Evolutionary conservation across 1,140 invertebrate genomes (phyloP), one percentile per base, ranked within the genome.

Genomic region (Trissolcus basalis): DNA sequence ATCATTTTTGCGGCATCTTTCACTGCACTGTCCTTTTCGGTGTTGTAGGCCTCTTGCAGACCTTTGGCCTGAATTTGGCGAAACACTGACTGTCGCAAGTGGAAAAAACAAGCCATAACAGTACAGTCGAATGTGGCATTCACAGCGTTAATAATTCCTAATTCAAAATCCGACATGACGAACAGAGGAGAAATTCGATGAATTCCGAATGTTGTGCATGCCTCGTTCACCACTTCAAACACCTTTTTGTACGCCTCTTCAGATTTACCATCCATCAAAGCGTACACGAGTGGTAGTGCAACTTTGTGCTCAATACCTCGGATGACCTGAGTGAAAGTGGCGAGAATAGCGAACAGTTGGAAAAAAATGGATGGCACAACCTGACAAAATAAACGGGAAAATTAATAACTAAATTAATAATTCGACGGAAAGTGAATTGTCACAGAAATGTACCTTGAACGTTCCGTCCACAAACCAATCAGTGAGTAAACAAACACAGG

Each of bases 381-480:
- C 36, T 39, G 33, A 35, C 1, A 39, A 39, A 39, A 39, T 39
- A 8, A 9, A n/a, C n/a, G n/a, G n/a, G n/a, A n/a, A n/a, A n/a
- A n/a, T n/a, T 39, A 39, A 3, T 39, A 8, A 39, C 9, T 39
- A 1, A 39, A 4, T 11, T 9, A n/a, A 39, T 2, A 3, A 39
- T 1, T 4, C 9, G 9, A 39, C 36, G 2, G 9, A 39, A 8
- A 4, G 1, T 39, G 9, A 39, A 2, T 4, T 1, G 9, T 4
- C 1, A 3, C n/a, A n/a, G n/a, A 39, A 3, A 39, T 55, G 4
- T 27, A 55, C 53, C 53, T 55, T 55, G 12, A 55, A 55, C 6
- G 41, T 55, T 11, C 39, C 53, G 16, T 55, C 53, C 9, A 55
- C 53, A 44, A 55, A 55, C 36, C 35, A n/a, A n/a, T n/a, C n/a